Percentiles rank a stretch among this genome's conserved stretches.
phyloP scores from a whole-genome alignment of 2,888 invertebrate genomes.

The Pachydiplax longipennis region DNA sequence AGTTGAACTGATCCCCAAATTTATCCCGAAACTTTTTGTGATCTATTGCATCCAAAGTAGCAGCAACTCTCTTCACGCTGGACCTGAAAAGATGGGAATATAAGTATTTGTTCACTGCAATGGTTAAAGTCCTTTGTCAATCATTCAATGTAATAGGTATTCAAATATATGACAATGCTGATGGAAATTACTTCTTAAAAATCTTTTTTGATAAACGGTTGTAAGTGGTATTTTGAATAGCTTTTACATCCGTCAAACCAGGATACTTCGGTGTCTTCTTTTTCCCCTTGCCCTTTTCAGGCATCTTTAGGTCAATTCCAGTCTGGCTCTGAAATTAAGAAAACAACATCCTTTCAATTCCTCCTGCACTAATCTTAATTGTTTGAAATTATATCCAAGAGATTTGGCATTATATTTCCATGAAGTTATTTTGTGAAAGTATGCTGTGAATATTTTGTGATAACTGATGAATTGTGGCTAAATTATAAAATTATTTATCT shows the following conservation, averaged over 20 bases:
- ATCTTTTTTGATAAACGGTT: slow-evolving; percentile 62
- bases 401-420: background rate
- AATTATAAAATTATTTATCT: too few relatives aligned
- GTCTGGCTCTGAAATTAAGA: slow-evolving; percentile 59
- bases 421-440: background rate
- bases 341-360: background rate
- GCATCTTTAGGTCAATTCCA: slow-evolving; percentile 63
- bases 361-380: background rate
- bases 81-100: slow-evolving; percentile 54
- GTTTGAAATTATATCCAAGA: background rate
- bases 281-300: slow-evolving; percentile 54
- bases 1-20: slow-evolving; percentile 64
- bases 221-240: slow-evolving; percentile 58
- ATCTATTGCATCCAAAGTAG: slow-evolving; percentile 59
- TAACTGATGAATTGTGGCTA: too few relatives aligned
- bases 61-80: slow-evolving; percentile 61
- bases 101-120: background rate
- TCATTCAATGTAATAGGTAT: background rate
- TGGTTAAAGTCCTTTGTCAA: background rate
- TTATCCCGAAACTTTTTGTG: slow-evolving; percentile 60
- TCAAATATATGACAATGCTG: background rate
- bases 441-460: too few relatives aligned
- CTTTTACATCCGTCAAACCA: slow-evolving; percentile 61
- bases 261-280: slow-evolving; percentile 55
- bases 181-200: slow-evolving; percentile 60